Conservation (phyloP, 2,797 vertebrate genomes). For the Sphenodon punctatus region DNA sequence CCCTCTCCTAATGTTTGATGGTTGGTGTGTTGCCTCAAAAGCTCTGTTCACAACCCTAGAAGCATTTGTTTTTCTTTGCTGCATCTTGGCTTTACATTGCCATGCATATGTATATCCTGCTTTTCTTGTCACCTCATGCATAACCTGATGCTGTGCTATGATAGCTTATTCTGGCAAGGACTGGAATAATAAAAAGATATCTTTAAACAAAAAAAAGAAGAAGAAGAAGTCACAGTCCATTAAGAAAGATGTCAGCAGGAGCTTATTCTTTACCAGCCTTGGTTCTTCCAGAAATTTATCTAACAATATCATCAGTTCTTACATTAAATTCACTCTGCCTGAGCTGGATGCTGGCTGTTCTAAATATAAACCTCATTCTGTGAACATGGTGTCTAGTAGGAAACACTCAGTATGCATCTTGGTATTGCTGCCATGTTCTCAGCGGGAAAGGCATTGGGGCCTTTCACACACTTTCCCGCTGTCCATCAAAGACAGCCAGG, state of each 20-base stretch:
- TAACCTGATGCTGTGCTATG: slow-evolving; percentile 8
- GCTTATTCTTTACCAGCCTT: slow-evolving; percentile 16
- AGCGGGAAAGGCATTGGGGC: background rate
- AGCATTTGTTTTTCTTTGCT: background rate
- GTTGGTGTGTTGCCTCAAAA: slow-evolving; percentile 5
- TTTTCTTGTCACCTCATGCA: slow-evolving; percentile 28
- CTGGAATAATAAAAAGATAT: slow-evolving; percentile 10
- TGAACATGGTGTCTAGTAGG: background rate
- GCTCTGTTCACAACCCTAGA: background rate
- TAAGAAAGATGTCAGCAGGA: slow-evolving; percentile 17
- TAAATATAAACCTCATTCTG: slow-evolving; percentile 25
- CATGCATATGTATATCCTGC: background rate
- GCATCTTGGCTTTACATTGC: background rate
- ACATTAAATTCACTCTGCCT: slow-evolving; percentile 36
- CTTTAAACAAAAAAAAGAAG: no score
- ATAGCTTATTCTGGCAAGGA: slow-evolving; percentile 24
- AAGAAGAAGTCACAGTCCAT: background rate
- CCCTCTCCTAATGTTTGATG: no score
- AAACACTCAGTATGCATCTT: slow-evolving; percentile 12
- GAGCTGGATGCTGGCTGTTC: slow-evolving; percentile 1
- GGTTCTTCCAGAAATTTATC: slow-evolving; percentile 28
- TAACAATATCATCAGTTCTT: slow-evolving; percentile 30
- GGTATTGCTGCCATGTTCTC: slow-evolving; percentile 25
- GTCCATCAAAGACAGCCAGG: background rate
- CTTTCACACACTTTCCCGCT: background rate